Evolutionary conservation across 2,797 vertebrate species (phyloP).

Genomic region (Arremon brunneinucha): DNA sequence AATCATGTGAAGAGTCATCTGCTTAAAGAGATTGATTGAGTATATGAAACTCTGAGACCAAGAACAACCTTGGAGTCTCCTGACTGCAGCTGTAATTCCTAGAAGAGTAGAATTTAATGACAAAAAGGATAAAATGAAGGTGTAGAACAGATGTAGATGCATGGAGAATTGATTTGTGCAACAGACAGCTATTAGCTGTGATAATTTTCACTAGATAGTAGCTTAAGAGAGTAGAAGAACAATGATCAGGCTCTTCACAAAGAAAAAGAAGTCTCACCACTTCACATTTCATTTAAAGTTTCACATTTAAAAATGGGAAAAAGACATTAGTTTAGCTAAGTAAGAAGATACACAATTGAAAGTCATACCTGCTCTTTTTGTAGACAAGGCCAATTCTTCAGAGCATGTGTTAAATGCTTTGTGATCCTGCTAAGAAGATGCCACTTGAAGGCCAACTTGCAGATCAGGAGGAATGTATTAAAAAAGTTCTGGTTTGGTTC

Average conservation of each 20-base stretch:
- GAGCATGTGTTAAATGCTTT: not conserved
- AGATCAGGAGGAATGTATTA: not conserved
- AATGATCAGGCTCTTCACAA: not conserved
- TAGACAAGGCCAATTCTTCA: not conserved
- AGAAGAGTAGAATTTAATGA: not conserved
- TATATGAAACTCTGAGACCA: not conserved
- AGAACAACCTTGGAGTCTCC: not conserved
- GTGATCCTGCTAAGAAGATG: not conserved
- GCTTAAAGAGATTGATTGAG: not conserved
- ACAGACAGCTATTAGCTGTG: not conserved
- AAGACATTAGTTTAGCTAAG: not conserved
- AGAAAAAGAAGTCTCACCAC: not conserved
- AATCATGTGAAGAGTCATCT: not conserved
- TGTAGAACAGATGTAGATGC: not conserved
- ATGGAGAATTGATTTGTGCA: not conserved
- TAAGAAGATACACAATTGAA: not conserved
- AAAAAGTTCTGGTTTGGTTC: not conserved
- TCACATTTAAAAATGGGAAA: not conserved
- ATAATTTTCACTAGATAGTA: not conserved
- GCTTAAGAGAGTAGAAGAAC: not conserved
- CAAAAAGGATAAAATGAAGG: not conserved
- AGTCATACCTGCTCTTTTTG: not conserved
- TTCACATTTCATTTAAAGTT: not conserved
- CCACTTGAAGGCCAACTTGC: not conserved
- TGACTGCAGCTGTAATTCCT: not conserved